A percentile compares a stretch with the other conserved stretches of the same genome.
Evolutionary conservation across 2,113 vertebrate species (phyloP).

Genomic region (Oreochromis tanganicae): DNA sequence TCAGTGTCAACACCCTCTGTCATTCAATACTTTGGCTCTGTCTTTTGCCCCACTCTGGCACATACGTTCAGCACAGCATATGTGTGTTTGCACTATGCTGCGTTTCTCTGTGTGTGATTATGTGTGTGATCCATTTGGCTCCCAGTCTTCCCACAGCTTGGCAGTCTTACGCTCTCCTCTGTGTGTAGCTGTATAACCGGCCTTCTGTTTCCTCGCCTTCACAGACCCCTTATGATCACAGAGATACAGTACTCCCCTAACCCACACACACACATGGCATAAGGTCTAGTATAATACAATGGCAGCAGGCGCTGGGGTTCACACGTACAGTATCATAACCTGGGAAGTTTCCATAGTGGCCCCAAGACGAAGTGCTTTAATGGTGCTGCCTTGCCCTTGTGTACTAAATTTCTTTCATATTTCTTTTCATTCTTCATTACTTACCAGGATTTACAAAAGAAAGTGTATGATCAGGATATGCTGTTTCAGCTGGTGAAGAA

Average conservation of each 20-base stretch:
- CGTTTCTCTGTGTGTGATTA: conserved; percentile 34
- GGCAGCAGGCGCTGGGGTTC: background rate
- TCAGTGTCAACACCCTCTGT: background rate
- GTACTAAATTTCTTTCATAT: background rate
- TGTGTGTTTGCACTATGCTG: conserved; percentile 33
- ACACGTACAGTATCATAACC: background rate
- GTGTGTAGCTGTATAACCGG: background rate
- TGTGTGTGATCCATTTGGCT: conserved; percentile 53
- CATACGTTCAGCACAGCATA: conserved; percentile 12
- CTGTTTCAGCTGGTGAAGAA: background rate
- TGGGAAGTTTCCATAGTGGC: conserved; percentile 43
- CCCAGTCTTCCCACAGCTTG: conserved; percentile 17
- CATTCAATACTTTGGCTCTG: conserved; percentile 11
- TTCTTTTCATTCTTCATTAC: background rate
- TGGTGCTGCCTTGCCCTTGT: conserved; percentile 1
- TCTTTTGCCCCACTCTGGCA: conserved; percentile 21
- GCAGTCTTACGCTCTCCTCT: conserved; percentile 3
- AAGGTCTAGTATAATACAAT: background rate
- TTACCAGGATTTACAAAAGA: background rate
- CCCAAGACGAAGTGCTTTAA: conserved; percentile 33
- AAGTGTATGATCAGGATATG: background rate
- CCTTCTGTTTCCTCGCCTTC: conserved; percentile 41
- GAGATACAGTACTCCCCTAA: background rate
- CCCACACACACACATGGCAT: background rate
- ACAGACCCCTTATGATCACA: conserved; percentile 33